Base-by-base conservation (phyloP, 2,888 invertebrate species). In the Ceriagrion tenellum region DNA sequence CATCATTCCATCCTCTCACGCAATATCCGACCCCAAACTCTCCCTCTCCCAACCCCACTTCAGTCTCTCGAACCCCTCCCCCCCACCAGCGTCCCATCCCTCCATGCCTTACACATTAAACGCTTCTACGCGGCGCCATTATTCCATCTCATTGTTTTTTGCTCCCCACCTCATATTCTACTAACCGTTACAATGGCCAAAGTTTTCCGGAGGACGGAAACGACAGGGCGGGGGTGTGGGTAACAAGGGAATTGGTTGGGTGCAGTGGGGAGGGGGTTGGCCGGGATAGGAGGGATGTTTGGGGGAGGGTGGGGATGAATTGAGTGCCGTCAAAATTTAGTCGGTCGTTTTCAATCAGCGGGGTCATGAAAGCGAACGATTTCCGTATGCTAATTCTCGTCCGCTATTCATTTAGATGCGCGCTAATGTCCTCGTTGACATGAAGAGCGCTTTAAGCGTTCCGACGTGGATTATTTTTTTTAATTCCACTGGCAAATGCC, bases 81-180 rank as follows among this genome's bases (percentile, higher is more conserved):
- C 55, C 47, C 16, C 55, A 0, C 23, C 55, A 8, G 13, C 89
- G 26, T n/a, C 13, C 47, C 89, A 26, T 47, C 55, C 47, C 13
- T n/a, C 89, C 55, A 55, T n/a, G 35, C 47, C n/a, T n/a, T 89
- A 10, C 89, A 35, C 89, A 89, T 47, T 55, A 55, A 89, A 26
- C 89, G 89, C 55, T 89, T 89, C 13, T 55, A 26, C 89, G 89
- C 89, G 26, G 55, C 18, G 26, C 89, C 55, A 89, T 89, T 89
- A 89, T 89, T 89, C 89, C 89, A 55, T 89, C 89, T 55, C 89
- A 89, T 89, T 89, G 89, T 89, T 89, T 89, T 89, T 89, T 89
- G 89, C n/a, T 47, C 55, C 55, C 89, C 55, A 16, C 89, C 89
- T n/a, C 55, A 89, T 89, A 55, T 89, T 40, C 88, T 40, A n/a